These are phyloP conservation scores for Parauchenoglanis ngamensis DNA, from an alignment of 2,797 vertebrate species.

Conservation along the genomic window DNA sequence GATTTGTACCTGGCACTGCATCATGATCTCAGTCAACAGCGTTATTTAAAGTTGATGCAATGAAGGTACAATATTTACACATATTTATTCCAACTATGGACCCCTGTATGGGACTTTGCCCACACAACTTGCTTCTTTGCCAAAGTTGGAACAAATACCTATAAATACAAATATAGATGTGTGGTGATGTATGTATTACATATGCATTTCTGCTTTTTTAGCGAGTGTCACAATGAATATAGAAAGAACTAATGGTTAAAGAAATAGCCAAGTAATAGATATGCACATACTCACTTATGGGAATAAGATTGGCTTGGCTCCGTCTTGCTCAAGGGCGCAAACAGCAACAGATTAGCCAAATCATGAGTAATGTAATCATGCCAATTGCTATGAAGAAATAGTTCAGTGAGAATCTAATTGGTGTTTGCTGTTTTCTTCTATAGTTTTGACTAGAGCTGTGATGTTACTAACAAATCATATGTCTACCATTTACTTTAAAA, in stretches of 20 bases:
- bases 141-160: background rate
- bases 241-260: background rate
- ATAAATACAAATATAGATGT: background rate
- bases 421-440: background rate
- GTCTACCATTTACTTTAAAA: background rate
- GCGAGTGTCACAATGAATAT: background rate
- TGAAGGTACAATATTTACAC: background rate
- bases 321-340: background rate
- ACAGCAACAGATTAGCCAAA: background rate
- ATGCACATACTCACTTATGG: background rate
- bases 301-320: background rate
- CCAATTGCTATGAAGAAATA: background rate
- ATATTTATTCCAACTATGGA: background rate
- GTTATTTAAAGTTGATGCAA: slow-evolving; percentile 4
- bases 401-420: background rate
- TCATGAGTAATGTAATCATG: background rate
- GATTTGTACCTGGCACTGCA: slow-evolving; percentile 23
- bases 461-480: background rate
- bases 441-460: background rate
- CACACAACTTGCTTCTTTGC: slow-evolving; percentile 2
- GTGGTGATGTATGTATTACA: background rate
- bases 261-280: background rate
- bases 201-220: background rate
- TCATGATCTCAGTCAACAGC: slow-evolving; percentile 14
- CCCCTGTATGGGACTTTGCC: background rate